A percentile compares a stretch with the other conserved stretches of the same genome.
Conservation (phyloP, 2,797 vertebrate genomes). For the Pelochelys cantorii region DNA sequence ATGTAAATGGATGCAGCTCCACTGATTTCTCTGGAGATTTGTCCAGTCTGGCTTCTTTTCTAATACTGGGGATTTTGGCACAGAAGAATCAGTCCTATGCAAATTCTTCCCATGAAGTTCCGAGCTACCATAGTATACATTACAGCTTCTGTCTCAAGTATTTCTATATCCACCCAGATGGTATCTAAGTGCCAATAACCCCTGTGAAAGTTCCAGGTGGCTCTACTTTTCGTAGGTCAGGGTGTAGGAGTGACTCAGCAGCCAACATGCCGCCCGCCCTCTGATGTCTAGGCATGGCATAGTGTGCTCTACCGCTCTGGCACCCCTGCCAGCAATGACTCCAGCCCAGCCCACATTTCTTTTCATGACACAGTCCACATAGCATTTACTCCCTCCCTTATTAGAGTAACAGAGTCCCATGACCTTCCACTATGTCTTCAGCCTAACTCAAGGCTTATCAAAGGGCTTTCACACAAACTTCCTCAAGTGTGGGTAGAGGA, state of each 20-base stretch:
- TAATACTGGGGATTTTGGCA: background rate
- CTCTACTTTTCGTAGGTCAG: background rate
- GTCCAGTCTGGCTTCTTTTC: rapidly evolving
- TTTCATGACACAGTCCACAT: background rate
- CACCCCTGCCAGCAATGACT: background rate
- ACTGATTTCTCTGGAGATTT: background rate
- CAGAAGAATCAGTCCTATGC: background rate
- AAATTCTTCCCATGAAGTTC: background rate
- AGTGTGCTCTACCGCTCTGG: background rate
- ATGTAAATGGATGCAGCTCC: background rate
- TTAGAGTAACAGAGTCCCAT: background rate
- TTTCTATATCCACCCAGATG: too few species aligned
- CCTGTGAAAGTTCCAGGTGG: background rate
- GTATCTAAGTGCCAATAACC: background rate
- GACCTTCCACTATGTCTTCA: background rate
- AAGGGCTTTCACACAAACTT: background rate
- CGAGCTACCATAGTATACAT: rapidly evolving
- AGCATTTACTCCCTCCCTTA: background rate
- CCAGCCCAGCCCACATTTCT: background rate
- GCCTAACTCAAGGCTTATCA: background rate
- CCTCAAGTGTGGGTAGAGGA: background rate
- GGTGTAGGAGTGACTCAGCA: background rate
- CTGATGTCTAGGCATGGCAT: background rate
- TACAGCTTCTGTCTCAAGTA: background rate
- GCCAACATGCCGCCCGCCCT: background rate